A percentile compares a stretch with the other conserved stretches of the same genome.
Conservation (phyloP, 2,888 invertebrate species). For the Morpho helenor region DNA sequence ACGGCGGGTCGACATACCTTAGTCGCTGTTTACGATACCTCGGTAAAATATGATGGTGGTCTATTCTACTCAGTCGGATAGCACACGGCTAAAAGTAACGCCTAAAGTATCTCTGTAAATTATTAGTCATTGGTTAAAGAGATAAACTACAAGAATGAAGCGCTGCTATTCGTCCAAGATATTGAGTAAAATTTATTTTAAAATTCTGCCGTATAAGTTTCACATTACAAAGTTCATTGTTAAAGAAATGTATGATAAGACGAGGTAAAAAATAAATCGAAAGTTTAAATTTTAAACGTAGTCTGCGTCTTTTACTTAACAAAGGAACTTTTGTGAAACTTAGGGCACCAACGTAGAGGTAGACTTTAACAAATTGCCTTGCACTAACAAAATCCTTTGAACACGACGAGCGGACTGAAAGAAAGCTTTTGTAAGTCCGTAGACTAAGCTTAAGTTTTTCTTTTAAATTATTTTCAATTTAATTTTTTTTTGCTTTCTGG, state of each 20-base stretch:
- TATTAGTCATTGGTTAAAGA: too few species aligned
- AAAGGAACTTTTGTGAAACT: conserved; percentile 15
- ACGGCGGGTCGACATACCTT: too few species aligned
- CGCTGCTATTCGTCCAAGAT: too few species aligned
- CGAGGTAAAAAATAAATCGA: conserved; percentile 8
- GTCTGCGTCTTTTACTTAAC: conserved; percentile 10
- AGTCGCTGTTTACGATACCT: too few species aligned
- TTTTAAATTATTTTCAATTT: too few species aligned
- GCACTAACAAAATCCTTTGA: conserved; percentile 4
- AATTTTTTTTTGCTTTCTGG: not conserved
- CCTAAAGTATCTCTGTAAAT: too few species aligned
- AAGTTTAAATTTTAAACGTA: conserved; percentile 11
- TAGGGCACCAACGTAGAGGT: not conserved
- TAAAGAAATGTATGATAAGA: conserved; percentile 9
- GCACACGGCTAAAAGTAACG: too few species aligned
- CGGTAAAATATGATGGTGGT: too few species aligned
- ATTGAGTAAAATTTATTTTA: not conserved
- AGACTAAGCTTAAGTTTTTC: not conserved
- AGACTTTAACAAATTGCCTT: conserved; percentile 7
- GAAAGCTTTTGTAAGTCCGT: not conserved
- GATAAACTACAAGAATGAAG: too few species aligned
- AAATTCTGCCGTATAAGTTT: conserved; percentile 6
- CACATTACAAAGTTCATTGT: conserved; percentile 11
- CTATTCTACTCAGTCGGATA: too few species aligned
- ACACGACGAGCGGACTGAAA: not conserved